Evolutionary conservation across 2,797 vertebrate genomes (phyloP), one percentile per base, ranked within the genome.

Genomic region (Eurystomus glaucurus): DNA sequence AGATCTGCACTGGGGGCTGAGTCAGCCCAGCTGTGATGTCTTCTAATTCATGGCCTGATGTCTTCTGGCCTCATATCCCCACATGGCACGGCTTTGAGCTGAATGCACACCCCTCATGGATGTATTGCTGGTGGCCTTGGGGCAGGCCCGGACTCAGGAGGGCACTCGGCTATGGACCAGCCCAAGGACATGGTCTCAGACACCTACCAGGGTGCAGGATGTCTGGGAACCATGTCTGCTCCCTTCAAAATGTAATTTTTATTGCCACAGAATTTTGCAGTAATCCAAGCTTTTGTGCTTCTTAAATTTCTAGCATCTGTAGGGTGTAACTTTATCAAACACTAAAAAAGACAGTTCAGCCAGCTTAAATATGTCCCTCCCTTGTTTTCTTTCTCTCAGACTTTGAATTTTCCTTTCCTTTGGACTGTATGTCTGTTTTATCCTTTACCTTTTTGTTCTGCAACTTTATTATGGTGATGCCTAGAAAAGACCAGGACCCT

Each of bases 241-340:
- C 48, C 50, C 68, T 54, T 92, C 60, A 79, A 85, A 92, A 71
- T 54, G 50, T 15, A 66, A 25, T 68, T 41, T 85, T 35, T 29
- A 35, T 83, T 76, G 69, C 29, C 72, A 52, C 64, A 69, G 37
- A 46, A 72, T 64, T 90, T 83, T 50, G 31, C 46, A 45, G 9
- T 61, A 70, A 60, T 29, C 8, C 58, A 66, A 83, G 37, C 46
- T 86, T 93, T 85, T 83, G 55, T 54, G 23, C 62, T 54, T 48
- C 58, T 78, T 72, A 57, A 55, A 92, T 57, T 80, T 90, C 55
- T 37, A 71, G 55, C 84, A 85, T 83, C 50, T 85, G 62, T 69
- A 85, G 9, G 45, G 66, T 68, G 54, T 85, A 68, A 78, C 52
- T 68, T 88, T 76, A 85, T 87, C 54, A 57, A 90, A 82, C 16